Evolutionary conservation across 2,797 vertebrate genomes (phyloP).

Genomic region (Falco biarmicus): DNA sequence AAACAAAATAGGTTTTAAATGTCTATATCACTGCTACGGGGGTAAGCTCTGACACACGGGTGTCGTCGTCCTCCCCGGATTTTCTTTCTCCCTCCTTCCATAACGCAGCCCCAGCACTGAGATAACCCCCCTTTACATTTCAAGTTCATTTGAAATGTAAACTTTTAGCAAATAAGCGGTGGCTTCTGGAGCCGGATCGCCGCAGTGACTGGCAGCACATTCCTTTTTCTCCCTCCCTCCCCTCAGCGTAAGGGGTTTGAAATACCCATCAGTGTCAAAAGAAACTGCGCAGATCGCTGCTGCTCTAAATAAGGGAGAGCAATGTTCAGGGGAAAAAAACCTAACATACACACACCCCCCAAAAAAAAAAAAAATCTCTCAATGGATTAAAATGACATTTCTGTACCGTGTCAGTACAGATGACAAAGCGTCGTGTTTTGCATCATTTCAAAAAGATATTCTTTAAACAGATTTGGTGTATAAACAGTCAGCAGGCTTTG

Average conservation of each 20-base stretch:
- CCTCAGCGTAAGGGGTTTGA: conserved; percentile 76
- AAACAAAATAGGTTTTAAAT: conserved; percentile 69
- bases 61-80: background rate
- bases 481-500: conserved; percentile 60
- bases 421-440: conserved; percentile 64
- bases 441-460: conserved; percentile 66
- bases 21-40: background rate
- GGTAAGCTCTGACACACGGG: background rate
- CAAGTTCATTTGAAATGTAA: conserved; percentile 72
- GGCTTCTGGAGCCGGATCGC: conserved; percentile 19
- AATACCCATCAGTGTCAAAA: conserved; percentile 88
- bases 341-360: background rate
- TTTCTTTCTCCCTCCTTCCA: background rate
- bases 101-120: background rate
- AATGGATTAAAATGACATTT: conserved; percentile 77
- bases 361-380: conserved; percentile 51
- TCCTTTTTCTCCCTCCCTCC: conserved; percentile 71
- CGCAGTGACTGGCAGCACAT: conserved; percentile 68
- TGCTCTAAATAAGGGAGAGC: conserved; percentile 85
- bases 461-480: conserved; percentile 50
- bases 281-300: conserved; percentile 75
- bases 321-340: conserved; percentile 54
- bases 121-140: conserved; percentile 41
- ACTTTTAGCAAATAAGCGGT: conserved; percentile 71
- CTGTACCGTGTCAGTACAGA: conserved; percentile 70